phyloP scores from a whole-genome alignment of 2,888 invertebrate genomes.

The Zaprionus bogoriensis region DNA sequence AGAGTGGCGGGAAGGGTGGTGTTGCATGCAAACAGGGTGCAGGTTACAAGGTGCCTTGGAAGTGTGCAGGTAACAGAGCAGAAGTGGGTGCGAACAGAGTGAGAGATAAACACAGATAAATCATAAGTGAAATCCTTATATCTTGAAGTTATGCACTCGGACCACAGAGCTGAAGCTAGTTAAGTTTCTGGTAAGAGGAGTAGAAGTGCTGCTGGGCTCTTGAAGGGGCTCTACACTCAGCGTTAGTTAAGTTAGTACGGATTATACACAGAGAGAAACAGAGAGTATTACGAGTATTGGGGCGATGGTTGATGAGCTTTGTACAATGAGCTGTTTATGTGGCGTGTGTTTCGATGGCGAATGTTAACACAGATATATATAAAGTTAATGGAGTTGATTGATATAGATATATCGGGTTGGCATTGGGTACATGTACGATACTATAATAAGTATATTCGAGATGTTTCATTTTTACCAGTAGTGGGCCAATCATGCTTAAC shows the following conservation, averaged over 20 bases:
- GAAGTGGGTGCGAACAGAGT: neutral
- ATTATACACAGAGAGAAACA: constrained; percentile 4
- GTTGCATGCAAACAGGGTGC: constrained; percentile 42
- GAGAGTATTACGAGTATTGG: too few species aligned
- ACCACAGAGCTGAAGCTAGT: neutral
- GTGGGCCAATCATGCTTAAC: constrained; percentile 83
- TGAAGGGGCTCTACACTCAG: constrained; percentile 21
- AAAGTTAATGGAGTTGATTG: constrained; percentile 24
- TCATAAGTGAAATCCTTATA: neutral
- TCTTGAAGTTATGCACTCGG: neutral
- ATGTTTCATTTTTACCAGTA: constrained; percentile 80
- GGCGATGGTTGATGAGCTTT: constrained; percentile 40
- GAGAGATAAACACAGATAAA: neutral
- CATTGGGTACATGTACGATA: constrained; percentile 33
- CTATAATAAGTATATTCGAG: constrained; percentile 43
- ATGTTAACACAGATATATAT: constrained; percentile 35
- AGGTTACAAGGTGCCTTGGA: constrained; percentile 11
- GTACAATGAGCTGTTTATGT: constrained; percentile 38
- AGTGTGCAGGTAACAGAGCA: constrained; percentile 38
- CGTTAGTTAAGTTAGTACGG: neutral
- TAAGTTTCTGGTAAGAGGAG: neutral
- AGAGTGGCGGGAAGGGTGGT: constrained; percentile 2
- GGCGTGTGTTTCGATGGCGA: constrained; percentile 20
- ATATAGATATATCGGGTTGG: constrained; percentile 26
- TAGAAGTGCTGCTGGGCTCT: neutral